Base-by-base conservation (phyloP, 2,797 vertebrate genomes). In the Antennarius maculatus region DNA sequence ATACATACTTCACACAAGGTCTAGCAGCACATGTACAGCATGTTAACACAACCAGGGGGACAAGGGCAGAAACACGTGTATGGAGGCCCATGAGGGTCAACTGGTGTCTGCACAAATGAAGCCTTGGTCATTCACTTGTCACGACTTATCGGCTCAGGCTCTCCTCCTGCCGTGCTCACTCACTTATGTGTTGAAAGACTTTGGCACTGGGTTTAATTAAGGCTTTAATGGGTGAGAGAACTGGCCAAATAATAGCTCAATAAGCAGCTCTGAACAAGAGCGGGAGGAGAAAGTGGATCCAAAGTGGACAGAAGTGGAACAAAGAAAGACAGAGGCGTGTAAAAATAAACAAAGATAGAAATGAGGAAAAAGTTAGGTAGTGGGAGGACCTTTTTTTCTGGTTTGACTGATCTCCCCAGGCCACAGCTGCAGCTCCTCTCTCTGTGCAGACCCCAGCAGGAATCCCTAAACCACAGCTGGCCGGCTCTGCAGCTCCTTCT, bases 401-500 rank as follows among this genome's bases (percentile, higher is more conserved):
- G 28, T 77, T 75, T 67, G 65, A 59, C 61, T 69, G 65, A 86
- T 55, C 78, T 82, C 50, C 16, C 7, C 41, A 8, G 27, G 15
- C 61, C 53, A 61, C 82, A 86, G 86, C 82, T 87, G 83, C 54
- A 77, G 69, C 58, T 52, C 13, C 18, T 67, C 68, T 66, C 77
- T 83, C 74, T 54, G 71, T 47, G 28, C 57, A 66, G 64, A 64
- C 71, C 83, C 18, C 85, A 79, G 86, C 80, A 76, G 71, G 86
- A 80, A 86, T 75, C 75, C 62, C 67, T 67, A 82, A 84, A 85
- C 67, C 83, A 67, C 72, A 79, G 80, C 86, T 80, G 80, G 88
- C 85, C 74, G 79, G 34, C 16, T 31, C 68, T 55, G 51, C 5
- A 16, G 76, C 72, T 85, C 62, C 75, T 79, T 70, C 70, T 58